These are phyloP conservation scores for Radopholus similis DNA, from an alignment of 1,140 invertebrate species.

Conservation along the genomic window DNA sequence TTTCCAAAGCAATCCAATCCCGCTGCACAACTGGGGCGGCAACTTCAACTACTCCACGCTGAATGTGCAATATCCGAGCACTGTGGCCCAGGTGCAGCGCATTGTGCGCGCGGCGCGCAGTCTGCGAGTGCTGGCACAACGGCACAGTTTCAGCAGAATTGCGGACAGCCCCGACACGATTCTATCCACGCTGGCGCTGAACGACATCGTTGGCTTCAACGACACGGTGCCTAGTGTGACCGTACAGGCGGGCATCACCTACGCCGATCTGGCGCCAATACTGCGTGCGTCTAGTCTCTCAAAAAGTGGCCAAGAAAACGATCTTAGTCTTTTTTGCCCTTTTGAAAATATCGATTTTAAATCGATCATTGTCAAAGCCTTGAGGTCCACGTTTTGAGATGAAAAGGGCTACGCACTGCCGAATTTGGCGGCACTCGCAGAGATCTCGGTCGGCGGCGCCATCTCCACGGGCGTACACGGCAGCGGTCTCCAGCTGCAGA, in stretches of 20 bases:
- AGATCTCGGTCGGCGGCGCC: constrained; percentile 14
- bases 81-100: not conserved
- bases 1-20: too few relatives aligned
- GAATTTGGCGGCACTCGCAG: constrained; percentile 6
- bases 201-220: not conserved
- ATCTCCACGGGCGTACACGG: constrained; percentile 10
- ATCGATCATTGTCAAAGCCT: too few relatives aligned
- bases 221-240: not conserved
- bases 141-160: constrained; percentile 15
- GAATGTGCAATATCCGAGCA: constrained; percentile 15
- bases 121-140: constrained; percentile 5
- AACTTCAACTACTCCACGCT: constrained; percentile 8
- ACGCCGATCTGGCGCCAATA: constrained; percentile 6
- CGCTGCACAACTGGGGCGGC: constrained; percentile 19
- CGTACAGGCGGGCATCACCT: constrained; percentile 15
- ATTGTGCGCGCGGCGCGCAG: not conserved
- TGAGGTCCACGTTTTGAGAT: too few relatives aligned
- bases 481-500: not conserved
- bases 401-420: not conserved
- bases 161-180: constrained; percentile 9
- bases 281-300: not conserved
- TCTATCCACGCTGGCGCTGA: constrained; percentile 3
- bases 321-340: not conserved
- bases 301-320: not conserved
- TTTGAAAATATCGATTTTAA: not conserved